phyloP scores from a whole-genome alignment of 2,113 vertebrate genomes.

The Ctenomys sociabilis region DNA sequence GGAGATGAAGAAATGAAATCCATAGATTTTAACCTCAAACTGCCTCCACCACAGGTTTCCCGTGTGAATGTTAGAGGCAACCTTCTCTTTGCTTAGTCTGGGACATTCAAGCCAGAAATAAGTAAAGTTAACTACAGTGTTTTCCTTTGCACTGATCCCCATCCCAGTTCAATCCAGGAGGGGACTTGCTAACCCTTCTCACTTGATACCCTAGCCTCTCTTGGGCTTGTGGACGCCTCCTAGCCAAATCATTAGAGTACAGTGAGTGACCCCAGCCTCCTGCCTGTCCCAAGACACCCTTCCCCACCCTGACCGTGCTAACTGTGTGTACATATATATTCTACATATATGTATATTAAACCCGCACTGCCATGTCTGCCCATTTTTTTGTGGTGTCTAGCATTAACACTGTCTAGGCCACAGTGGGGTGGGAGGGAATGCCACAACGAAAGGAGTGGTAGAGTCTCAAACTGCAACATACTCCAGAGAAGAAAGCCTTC shows the following conservation, averaged over 20 bases:
- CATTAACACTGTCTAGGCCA: slow-evolving; percentile 73
- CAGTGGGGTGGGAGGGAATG: slow-evolving; percentile 26
- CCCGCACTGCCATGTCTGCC: slow-evolving; percentile 82
- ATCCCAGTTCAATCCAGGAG: slow-evolving; percentile 30
- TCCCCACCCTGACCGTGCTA: slow-evolving; percentile 84
- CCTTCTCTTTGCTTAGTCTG: slow-evolving; percentile 2
- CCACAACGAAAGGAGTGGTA: slow-evolving; percentile 44
- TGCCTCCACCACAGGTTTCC: background rate
- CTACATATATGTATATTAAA: slow-evolving; percentile 88
- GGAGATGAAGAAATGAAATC: slow-evolving; percentile 20
- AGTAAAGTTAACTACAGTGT: slow-evolving; percentile 27
- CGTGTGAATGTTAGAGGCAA: background rate
- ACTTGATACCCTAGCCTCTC: slow-evolving; percentile 15
- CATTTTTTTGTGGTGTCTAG: slow-evolving; percentile 72
- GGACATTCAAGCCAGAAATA: slow-evolving; percentile 22
- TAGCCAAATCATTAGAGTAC: slow-evolving; percentile 63
- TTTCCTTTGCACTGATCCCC: slow-evolving; percentile 67
- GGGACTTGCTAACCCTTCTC: slow-evolving; percentile 42
- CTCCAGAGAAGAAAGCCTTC: slow-evolving; percentile 29
- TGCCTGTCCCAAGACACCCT: slow-evolving; percentile 59
- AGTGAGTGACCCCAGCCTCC: slow-evolving; percentile 69
- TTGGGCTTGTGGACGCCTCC: slow-evolving; percentile 62
- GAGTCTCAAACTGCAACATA: background rate
- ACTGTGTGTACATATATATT: slow-evolving; percentile 89
- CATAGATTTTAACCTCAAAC: slow-evolving; percentile 16